Conservation (phyloP, 2,797 vertebrate species). For the Otolemur crassicaudatus region DNA sequence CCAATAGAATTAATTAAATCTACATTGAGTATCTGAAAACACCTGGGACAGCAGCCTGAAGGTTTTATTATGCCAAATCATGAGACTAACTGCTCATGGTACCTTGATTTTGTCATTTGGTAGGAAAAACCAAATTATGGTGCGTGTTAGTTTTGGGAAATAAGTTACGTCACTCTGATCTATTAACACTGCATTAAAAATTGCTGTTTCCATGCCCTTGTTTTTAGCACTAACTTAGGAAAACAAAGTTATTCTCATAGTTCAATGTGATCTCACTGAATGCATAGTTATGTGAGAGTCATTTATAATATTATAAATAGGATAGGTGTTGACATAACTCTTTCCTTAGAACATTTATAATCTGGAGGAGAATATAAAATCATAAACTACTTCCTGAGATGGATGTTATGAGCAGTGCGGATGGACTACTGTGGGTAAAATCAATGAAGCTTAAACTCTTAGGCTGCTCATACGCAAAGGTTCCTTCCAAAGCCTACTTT, state of each 20-base stretch:
- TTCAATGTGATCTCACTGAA: neutral
- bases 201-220: neutral
- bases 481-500: neutral
- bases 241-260: neutral
- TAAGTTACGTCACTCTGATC: neutral
- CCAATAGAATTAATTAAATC: neutral
- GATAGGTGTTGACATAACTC: neutral
- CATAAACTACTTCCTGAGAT: neutral
- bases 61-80: neutral
- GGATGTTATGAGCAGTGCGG: neutral
- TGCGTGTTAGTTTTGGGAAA: neutral
- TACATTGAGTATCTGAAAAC: neutral
- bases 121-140: conserved; percentile 4
- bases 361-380: neutral
- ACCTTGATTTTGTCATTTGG: neutral
- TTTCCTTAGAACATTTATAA: neutral
- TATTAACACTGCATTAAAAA: neutral
- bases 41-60: neutral
- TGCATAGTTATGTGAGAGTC: neutral
- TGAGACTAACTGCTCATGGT: neutral
- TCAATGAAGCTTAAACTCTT: neutral
- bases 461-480: neutral
- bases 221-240: neutral
- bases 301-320: neutral
- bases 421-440: neutral